These are phyloP conservation scores for Agrochola lychnidis DNA, from an alignment of 2,888 invertebrate species.

Conservation along the genomic window DNA sequence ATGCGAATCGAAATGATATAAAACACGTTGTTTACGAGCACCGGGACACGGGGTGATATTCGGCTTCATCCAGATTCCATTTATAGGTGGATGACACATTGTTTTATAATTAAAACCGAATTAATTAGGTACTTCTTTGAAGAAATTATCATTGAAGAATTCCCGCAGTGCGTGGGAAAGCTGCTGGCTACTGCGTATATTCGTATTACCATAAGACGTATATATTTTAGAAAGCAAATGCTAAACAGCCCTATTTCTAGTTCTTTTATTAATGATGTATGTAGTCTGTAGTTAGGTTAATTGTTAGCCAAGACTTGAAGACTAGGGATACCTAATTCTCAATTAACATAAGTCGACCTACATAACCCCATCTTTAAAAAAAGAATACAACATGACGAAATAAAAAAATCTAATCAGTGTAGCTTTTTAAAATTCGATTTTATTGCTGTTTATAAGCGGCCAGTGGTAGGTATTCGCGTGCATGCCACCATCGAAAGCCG, in stretches of 20 bases:
- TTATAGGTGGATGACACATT: slow-evolving; percentile 63
- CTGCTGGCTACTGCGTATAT: slow-evolving; percentile 1
- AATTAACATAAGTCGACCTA: slow-evolving; percentile 8
- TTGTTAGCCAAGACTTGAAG: neutral
- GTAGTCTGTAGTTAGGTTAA: neutral
- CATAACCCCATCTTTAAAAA: neutral
- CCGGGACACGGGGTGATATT: slow-evolving; percentile 43
- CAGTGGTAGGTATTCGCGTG: slow-evolving; percentile 68
- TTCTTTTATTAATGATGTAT: slow-evolving; percentile 11
- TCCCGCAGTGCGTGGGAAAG: slow-evolving; percentile 40
- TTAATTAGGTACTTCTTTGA: slow-evolving; percentile 23
- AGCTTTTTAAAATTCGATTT: slow-evolving; percentile 39
- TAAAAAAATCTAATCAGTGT: neutral
- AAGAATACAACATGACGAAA: neutral
- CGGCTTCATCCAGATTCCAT: slow-evolving; percentile 38
- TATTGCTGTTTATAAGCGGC: slow-evolving; percentile 64
- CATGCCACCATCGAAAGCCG: slow-evolving; percentile 74
- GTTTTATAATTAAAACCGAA: slow-evolving; percentile 48
- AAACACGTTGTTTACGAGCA: slow-evolving; percentile 76
- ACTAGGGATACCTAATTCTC: neutral
- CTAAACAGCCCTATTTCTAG: slow-evolving; percentile 12
- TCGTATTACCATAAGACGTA: slow-evolving; percentile 21
- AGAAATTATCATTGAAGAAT: slow-evolving; percentile 47
- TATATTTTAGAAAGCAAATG: slow-evolving; percentile 41
- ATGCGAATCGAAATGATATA: slow-evolving; percentile 71